A percentile compares a stretch with the other conserved stretches of the same genome.
phyloP scores from a whole-genome alignment of 2,113 vertebrate genomes.

The Excalfactoria chinensis region DNA sequence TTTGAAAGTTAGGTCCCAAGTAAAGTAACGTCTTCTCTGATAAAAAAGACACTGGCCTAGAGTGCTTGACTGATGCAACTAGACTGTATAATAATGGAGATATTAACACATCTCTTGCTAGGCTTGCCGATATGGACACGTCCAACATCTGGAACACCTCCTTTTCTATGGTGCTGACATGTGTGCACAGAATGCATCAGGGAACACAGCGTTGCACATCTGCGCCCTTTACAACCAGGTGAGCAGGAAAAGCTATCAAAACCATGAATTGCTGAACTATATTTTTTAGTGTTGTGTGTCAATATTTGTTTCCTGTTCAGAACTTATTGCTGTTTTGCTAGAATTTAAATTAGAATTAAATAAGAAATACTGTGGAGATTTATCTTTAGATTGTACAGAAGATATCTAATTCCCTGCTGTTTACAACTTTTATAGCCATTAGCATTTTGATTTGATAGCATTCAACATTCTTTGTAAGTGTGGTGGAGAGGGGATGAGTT shows the following conservation, averaged over 20 bases:
- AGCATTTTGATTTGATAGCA: neutral
- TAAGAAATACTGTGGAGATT: neutral
- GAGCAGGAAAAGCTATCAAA: slow-evolving; percentile 44
- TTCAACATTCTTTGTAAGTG: neutral
- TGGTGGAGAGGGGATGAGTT: neutral
- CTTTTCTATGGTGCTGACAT: slow-evolving; percentile 89
- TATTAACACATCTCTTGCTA: neutral
- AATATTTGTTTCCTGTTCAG: neutral
- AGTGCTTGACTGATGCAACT: neutral
- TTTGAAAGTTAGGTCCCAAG: neutral
- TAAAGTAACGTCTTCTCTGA: neutral
- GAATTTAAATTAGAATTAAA: neutral
- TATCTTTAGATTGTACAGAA: neutral
- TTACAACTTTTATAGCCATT: neutral
- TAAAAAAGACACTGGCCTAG: neutral
- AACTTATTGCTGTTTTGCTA: neutral
- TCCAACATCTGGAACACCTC: slow-evolving; percentile 88
- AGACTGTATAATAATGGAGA: neutral
- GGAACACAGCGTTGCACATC: slow-evolving; percentile 89
- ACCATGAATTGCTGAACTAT: neutral
- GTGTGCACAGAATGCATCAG: slow-evolving; percentile 87
- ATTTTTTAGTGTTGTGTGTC: neutral
- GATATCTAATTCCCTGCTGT: neutral
- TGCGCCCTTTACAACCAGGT: slow-evolving; percentile 93
- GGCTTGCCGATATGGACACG: slow-evolving; percentile 86